Conservation (phyloP, 1,140 invertebrate genomes). For the Spodoptera frugiperda region DNA sequence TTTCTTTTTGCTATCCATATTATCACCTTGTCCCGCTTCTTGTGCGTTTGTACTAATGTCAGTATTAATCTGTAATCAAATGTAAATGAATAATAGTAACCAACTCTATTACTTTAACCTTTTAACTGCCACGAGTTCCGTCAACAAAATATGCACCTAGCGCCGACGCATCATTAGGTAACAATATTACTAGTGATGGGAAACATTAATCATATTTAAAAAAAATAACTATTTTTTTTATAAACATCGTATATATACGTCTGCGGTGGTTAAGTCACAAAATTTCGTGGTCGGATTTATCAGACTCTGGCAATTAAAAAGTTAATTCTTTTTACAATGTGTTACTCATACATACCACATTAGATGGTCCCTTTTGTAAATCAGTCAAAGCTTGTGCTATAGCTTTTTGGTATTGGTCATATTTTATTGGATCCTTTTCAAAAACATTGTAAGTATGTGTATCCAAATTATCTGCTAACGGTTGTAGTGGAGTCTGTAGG, state of each 20-base stretch:
- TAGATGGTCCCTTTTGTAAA: conserved; percentile 58
- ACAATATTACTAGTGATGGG: no score
- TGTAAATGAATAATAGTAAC: no score
- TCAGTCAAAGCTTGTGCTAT: conserved; percentile 91
- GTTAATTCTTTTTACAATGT: not conserved
- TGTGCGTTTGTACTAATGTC: conserved; percentile 29
- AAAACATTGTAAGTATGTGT: conserved; percentile 99
- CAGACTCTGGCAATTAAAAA: no score
- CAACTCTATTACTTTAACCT: no score
- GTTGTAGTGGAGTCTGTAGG: conserved; percentile 96
- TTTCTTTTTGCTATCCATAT: conserved; percentile 44
- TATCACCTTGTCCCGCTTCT: conserved; percentile 59
- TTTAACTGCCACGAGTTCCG: no score
- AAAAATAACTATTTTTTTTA: no score
- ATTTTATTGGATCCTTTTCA: conserved; percentile 99
- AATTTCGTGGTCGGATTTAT: no score
- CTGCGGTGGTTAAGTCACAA: no score
- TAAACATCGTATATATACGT: no score
- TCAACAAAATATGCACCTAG: no score
- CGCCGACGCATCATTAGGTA: no score
- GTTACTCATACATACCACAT: not conserved
- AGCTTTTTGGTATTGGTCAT: conserved; percentile 96
- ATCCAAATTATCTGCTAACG: conserved; percentile 98
- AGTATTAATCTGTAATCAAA: conserved; percentile 23
- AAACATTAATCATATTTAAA: no score